Percentiles rank a stretch among this genome's conserved stretches.
These are phyloP conservation scores for Mythimna impura DNA, from an alignment of 2,888 invertebrate species.

Conservation along the genomic window DNA sequence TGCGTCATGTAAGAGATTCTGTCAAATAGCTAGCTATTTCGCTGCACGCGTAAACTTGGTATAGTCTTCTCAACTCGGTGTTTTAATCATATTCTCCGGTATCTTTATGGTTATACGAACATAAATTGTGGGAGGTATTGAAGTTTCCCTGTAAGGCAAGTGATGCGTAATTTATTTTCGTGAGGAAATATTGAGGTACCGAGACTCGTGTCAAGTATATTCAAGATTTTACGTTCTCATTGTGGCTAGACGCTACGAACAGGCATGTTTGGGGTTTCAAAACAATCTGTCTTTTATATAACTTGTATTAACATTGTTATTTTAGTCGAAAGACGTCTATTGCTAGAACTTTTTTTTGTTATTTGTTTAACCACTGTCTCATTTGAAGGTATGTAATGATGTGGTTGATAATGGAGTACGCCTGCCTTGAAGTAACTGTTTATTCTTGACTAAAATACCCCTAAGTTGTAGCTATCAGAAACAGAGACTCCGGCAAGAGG, in stretches of 20 bases:
- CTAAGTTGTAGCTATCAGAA: too few species aligned
- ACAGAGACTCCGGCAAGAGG: too few species aligned
- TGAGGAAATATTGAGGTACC: conserved; percentile 44
- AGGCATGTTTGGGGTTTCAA: background rate
- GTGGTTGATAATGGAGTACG: too few species aligned
- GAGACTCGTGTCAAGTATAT: conserved; percentile 37
- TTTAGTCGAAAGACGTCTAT: background rate
- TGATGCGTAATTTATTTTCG: conserved; percentile 52
- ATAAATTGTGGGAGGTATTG: conserved; percentile 47
- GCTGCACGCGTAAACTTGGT: conserved; percentile 16
- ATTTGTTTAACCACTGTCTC: too few species aligned
- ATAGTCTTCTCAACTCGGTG: background rate
- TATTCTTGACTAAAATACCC: too few species aligned
- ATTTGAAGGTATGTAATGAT: too few species aligned
- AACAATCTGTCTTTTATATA: too few species aligned
- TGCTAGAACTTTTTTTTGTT: too few species aligned
- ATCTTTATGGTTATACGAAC: conserved; percentile 52
- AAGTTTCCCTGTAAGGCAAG: conserved; percentile 36
- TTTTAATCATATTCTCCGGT: conserved; percentile 53
- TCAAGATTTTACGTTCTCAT: conserved; percentile 29
- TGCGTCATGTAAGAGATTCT: background rate
- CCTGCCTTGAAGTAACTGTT: too few species aligned
- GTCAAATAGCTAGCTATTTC: conserved; percentile 5
- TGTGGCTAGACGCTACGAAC: background rate
- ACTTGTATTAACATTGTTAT: background rate